Percentiles rank a stretch among this genome's conserved stretches.
Evolutionary conservation across 2,888 invertebrate species (phyloP).

Genomic region (Escarpia spicata): DNA sequence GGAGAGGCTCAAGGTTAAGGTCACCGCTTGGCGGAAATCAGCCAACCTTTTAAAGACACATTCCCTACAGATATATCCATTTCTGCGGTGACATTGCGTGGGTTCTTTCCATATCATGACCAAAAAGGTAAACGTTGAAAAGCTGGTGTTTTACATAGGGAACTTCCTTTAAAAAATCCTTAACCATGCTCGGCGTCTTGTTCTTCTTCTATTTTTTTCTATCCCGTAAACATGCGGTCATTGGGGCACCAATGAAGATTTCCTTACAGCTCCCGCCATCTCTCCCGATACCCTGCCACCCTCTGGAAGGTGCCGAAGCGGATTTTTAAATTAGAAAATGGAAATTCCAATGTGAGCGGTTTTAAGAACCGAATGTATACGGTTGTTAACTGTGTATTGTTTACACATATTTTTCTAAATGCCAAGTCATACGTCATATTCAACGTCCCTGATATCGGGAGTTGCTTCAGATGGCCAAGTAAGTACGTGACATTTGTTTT

Average conservation of each 20-base stretch:
- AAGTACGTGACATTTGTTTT: neutral
- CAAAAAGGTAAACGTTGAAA: neutral
- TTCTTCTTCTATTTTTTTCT: too few relatives aligned
- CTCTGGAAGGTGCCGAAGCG: neutral
- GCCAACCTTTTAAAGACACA: neutral
- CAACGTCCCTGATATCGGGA: neutral
- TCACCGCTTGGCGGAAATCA: neutral
- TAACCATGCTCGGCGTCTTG: neutral
- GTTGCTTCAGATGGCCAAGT: neutral
- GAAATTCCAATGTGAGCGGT: neutral
- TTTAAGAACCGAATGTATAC: neutral
- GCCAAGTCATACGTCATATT: neutral
- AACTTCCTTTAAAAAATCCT: neutral
- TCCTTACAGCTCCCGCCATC: too few relatives aligned
- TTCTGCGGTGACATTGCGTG: neutral
- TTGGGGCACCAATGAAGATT: too few relatives aligned
- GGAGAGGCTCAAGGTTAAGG: neutral
- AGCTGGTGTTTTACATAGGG: neutral
- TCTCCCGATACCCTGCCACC: too few relatives aligned
- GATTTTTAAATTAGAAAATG: neutral
- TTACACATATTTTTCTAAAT: neutral
- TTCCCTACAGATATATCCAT: neutral
- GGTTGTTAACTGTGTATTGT: too few relatives aligned
- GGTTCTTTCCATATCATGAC: neutral
- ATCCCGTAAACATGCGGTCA: too few relatives aligned